Evolutionary conservation across 1,140 invertebrate genomes (phyloP), one percentile per base, ranked within the genome.

Genomic region (Bombus soroeensis): DNA sequence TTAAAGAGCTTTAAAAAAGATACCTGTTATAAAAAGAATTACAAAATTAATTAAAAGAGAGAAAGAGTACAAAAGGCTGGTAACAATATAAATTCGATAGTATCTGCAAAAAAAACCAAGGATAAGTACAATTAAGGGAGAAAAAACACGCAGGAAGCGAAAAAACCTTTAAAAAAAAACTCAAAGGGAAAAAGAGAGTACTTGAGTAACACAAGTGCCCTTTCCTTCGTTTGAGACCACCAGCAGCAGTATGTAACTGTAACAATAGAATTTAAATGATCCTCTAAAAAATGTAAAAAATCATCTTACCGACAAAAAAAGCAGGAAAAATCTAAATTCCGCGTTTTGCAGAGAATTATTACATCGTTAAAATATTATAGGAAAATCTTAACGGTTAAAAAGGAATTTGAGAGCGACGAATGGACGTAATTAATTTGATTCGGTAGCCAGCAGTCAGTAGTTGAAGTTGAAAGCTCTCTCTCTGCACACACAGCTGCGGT

Each of bases 391-490:
- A 25, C 25, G 34, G 32, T 28, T 28, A 39, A 47, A 53, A 43
- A 47, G 13, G 41, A 32, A 32, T 41, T 41, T 71, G 4, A 74
- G n/a, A 53, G 43, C 15, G 25, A 76, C 12, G 15, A 34, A 28
- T 22, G 25, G 25, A 34, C 71, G n/a, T 64, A 68, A 83, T 83
- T 76, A 83, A 83, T 76, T 75, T 41, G 57, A 47, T 79, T 34
- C 41, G 28, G 13, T n/a, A 12, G n/a, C 32, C 15, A 32, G 18
- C 18, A 34, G 13, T 53, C 43, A 12, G 10, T 18, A 32, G 22
- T 6, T 15, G 5, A 9, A 37, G 5, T 62, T 62, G 28, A 75
- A 37, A 76, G 47, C 18, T 37, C 32, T 32, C 18, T 22, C n/a
- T 47, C 15, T 22, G 12, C 13, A 34, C 39, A 34, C 3, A 47